Base-by-base conservation (phyloP, 2,888 invertebrate genomes). In the Dynastes maya region DNA sequence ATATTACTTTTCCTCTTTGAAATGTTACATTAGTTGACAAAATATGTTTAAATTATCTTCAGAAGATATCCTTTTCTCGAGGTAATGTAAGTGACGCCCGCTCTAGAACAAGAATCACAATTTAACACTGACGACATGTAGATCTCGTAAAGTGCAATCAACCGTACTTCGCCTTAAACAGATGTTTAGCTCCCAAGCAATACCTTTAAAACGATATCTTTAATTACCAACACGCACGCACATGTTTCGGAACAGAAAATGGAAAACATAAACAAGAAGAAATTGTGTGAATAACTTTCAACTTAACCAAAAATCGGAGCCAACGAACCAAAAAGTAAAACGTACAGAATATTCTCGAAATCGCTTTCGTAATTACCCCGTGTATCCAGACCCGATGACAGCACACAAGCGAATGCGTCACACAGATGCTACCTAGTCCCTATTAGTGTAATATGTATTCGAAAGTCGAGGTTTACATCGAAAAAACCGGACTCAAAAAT, bases 101-200 rank as follows among this genome's bases (percentile, higher is more conserved):
- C n/a, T 67, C 65, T 9, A 51, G 32, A 29, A 37, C 37, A 40
- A 55, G 16, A 71, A 32, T 71, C 55, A 71, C 16, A 40, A 37
- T 16, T 32, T 71, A 22, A 72, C 40, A 40, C 16, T 9, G 58
- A 22, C 16, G 37, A 51, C 16, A 58, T 58, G 55, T 13, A 72
- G 72, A 22, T 72, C 58, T 58, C 72, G 40, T 72, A 72, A 72
- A 72, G 37, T 72, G 58, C 72, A 72, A 72, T 72, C 58, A 72
- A 37, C 29, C 58, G 58, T 72, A 58, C 58, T 40, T 40, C 58
- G 16, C 27, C 16, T 72, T 58, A 58, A 72, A 40, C 72, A 72
- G 55, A 58, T 72, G 58, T 58, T 72, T 58, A 58, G 37, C 58
- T 72, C 22, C 58, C 55, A 58, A 71, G 71, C 71, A 58, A 58